Evolutionary conservation across 2,888 invertebrate species (phyloP), one percentile per base, ranked within the genome.

Genomic region (Perizoma affinitatum): DNA sequence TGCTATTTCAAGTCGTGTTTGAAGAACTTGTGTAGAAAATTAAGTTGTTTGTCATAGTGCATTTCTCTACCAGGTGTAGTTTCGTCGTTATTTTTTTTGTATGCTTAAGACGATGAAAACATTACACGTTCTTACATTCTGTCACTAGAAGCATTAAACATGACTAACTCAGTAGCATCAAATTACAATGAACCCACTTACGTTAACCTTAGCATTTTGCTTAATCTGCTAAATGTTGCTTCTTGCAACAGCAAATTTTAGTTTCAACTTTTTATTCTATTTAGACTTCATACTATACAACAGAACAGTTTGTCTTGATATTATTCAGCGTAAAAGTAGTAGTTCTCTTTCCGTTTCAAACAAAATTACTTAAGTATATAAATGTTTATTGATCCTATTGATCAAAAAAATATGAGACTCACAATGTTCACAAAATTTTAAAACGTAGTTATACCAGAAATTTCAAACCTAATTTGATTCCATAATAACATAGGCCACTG

Each of bases 11-110:
- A 50, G 49, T 53, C 38, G 50, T 62, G 56, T 44, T 59, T 54
- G 42, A 58, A 52, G 44, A 49, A 66, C 58, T 57, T 63, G 53
- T 52, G 45, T 55, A 56, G 54, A 47, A 63, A 66, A 68, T 66
- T 61, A 65, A 66, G 61, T 63, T 63, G 50, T 66, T 65, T 53
- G 58, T 58, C 56, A 55, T 38, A 48, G 35, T 40, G 42, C 36
- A 33, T 40, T 45, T 54, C 7, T 33, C 44, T 41, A 9, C 46
- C 54, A 54, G 62, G 62, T 62, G 62, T 55, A 44, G 52, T 52
- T 54, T 54, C 48, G 48, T 55, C 48, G 58, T 58, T 55, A 47
- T 40, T 45, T 55, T 63, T 43, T 1, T 22, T 41, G 35, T 47
- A 40, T 49, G n/a, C 7, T 41, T 49, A 41, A 41, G 42, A 47